Percentiles rank a stretch among this genome's conserved stretches.
These are phyloP conservation scores for Porites cylindrica DNA, from an alignment of 92 coral and sea anemone species.

Conservation along the genomic window DNA sequence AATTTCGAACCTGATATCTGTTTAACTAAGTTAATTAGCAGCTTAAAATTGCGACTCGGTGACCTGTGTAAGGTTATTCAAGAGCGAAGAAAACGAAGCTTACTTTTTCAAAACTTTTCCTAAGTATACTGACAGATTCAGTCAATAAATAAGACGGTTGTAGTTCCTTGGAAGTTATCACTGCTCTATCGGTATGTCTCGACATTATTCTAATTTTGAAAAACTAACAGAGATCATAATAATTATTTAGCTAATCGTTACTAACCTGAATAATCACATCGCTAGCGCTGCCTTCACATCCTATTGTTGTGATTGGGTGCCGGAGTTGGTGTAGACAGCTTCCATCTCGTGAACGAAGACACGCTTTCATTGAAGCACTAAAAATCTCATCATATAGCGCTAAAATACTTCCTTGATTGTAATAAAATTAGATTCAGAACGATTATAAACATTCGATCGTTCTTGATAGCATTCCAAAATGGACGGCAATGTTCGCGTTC, in stretches of 20 bases:
- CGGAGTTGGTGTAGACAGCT: constrained; percentile 65
- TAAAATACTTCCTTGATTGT: not conserved
- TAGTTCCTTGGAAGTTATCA: no score
- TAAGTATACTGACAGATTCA: no score
- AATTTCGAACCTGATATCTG: no score
- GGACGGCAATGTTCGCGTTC: constrained; percentile 46
- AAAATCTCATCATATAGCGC: not conserved
- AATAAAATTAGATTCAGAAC: not conserved
- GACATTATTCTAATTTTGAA: not conserved
- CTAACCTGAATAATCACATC: constrained; percentile 76
- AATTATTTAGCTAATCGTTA: not conserved
- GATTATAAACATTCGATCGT: constrained; percentile 22
- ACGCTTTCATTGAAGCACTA: constrained; percentile 71
- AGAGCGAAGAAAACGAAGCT: no score
- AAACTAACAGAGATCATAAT: not conserved
- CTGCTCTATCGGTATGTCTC: no score
- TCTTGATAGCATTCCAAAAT: constrained; percentile 15
- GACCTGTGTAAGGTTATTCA: no score
- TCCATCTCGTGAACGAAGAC: constrained; percentile 77
- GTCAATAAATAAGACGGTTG: no score
- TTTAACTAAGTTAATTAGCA: no score
- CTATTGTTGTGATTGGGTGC: constrained; percentile 68
- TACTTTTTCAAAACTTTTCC: no score
- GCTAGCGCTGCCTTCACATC: constrained; percentile 68
- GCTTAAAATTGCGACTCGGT: no score